phyloP scores from a whole-genome alignment of 2,888 invertebrate species.

The Conops quadrifasciatus region DNA sequence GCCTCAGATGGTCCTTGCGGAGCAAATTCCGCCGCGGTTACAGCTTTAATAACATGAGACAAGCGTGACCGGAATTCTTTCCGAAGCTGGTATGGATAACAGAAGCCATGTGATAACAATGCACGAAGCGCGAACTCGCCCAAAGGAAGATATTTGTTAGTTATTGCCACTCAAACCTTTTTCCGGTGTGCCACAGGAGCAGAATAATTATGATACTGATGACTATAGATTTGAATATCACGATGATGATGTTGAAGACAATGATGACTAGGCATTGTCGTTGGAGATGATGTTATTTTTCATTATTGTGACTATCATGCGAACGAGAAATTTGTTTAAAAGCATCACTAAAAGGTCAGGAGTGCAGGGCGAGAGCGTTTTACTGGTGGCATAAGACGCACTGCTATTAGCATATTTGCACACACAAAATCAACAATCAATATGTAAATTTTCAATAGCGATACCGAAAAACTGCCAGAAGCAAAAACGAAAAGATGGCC shows the following conservation, averaged over 20 bases:
- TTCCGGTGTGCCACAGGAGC: constrained; percentile 47
- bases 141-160: constrained; percentile 51
- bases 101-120: constrained; percentile 10
- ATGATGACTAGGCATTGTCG: no score
- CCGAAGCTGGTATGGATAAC: constrained; percentile 4
- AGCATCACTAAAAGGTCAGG: no score
- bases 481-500: no score
- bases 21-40: constrained; percentile 40
- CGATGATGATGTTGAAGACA: neutral
- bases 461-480: no score
- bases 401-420: no score
- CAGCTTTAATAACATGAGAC: constrained; percentile 60
- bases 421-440: no score
- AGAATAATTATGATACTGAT: constrained; percentile 13
- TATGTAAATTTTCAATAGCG: no score
- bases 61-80: constrained; percentile 60
- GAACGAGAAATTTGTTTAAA: no score
- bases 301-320: neutral
- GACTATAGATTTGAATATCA: no score
- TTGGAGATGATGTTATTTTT: neutral
- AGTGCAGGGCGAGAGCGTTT: no score
- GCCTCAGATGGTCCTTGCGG: constrained; percentile 2
- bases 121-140: neutral
- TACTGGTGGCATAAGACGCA: no score
- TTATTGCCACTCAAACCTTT: constrained; percentile 37